Evolutionary conservation across 2,113 vertebrate genomes (phyloP).

Genomic region (Mobula hypostoma): DNA sequence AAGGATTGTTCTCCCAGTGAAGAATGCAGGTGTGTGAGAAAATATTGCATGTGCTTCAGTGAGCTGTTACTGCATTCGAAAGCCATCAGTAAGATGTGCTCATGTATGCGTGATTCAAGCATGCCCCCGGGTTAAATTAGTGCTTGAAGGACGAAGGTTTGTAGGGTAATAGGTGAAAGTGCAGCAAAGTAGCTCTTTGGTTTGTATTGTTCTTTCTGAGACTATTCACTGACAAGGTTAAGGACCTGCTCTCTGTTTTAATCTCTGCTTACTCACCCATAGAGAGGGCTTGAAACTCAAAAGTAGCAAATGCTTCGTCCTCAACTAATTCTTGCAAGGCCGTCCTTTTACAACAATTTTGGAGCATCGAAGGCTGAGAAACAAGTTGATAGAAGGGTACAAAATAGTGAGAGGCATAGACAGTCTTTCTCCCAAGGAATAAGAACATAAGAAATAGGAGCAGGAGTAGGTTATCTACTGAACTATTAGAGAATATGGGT

Average conservation of each 20-base stretch:
- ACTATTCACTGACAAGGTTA: not conserved
- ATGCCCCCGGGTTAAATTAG: not conserved
- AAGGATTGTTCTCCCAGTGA: not conserved
- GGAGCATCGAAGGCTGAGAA: too few species aligned
- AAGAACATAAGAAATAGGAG: too few species aligned
- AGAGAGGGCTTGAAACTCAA: too few species aligned
- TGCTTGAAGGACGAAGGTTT: not conserved
- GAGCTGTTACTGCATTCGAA: not conserved
- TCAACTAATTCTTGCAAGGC: not conserved
- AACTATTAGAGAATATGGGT: too few species aligned
- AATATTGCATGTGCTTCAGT: not conserved
- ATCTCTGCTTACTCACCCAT: not conserved
- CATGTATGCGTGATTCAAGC: not conserved
- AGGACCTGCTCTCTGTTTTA: not conserved
- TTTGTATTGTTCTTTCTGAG: not conserved
- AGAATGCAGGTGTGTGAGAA: constrained; percentile 1
- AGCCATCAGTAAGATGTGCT: too few species aligned
- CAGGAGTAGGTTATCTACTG: too few species aligned
- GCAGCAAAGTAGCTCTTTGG: not conserved
- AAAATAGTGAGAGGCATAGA: too few species aligned
- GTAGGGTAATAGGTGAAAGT: not conserved
- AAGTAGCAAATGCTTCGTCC: not conserved
- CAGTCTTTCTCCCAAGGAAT: too few species aligned
- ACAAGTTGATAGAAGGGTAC: too few species aligned
- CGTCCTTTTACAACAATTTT: too few species aligned